These are phyloP conservation scores for Rostratula benghalensis DNA, from an alignment of 2,113 vertebrate genomes.

Conservation along the genomic window DNA sequence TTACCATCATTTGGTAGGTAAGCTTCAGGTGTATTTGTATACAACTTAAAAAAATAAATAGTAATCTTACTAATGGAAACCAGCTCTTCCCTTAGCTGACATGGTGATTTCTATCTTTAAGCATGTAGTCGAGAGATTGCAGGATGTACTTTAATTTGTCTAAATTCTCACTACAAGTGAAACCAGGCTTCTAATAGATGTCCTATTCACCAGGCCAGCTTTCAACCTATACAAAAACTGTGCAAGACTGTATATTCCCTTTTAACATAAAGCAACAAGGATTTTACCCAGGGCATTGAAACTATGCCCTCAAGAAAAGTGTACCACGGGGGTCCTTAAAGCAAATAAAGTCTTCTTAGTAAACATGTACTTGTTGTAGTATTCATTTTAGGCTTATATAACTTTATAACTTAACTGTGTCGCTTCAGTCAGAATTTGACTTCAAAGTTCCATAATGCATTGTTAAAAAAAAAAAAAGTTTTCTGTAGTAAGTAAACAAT, in stretches of 20 bases:
- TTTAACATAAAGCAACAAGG: not conserved
- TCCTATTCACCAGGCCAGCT: not conserved
- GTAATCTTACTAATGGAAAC: not conserved
- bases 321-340: not conserved
- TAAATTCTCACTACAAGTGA: not conserved
- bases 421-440: not conserved
- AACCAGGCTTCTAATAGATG: not conserved
- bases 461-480: not conserved
- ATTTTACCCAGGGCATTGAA: not conserved
- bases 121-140: not conserved
- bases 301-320: not conserved
- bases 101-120: not conserved
- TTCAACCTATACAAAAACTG: not conserved
- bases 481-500: not conserved
- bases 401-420: not conserved
- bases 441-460: accelerated
- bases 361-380: not conserved
- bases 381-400: not conserved
- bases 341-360: not conserved
- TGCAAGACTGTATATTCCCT: not conserved
- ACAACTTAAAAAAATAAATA: not conserved
- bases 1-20: not conserved
- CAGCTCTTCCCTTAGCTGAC: not conserved
- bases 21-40: not conserved
- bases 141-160: not conserved